These are phyloP conservation scores for Hirtodrosophila trivittata DNA, from an alignment of 2,888 invertebrate species.

Conservation along the genomic window DNA sequence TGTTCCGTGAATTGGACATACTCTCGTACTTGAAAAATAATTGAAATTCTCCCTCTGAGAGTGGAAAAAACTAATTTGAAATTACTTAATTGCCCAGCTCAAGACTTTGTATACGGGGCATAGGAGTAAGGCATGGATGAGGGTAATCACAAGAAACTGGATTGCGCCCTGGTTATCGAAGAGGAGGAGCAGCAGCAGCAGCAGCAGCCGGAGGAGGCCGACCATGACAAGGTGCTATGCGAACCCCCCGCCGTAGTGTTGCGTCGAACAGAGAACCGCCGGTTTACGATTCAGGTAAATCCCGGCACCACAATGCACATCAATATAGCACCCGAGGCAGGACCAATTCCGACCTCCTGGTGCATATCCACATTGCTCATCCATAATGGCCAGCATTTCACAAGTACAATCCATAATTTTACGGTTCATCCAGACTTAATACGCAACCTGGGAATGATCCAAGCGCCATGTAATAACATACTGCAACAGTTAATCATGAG, in stretches of 20 bases:
- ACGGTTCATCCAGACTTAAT: not conserved
- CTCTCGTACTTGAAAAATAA: constrained; percentile 15
- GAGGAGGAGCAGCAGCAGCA: not conserved
- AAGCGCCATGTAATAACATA: not conserved
- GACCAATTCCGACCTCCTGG: constrained; percentile 4
- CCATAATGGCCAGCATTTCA: constrained; percentile 25
- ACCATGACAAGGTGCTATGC: constrained; percentile 5
- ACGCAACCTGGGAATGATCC: not conserved
- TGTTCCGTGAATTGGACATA: not conserved
- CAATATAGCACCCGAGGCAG: constrained; percentile 2
- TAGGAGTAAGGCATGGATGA: constrained; percentile 8
- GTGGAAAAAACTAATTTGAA: constrained; percentile 1
- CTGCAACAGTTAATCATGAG: constrained; percentile 1
- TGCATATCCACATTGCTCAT: constrained; percentile 28
- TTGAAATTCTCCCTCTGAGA: constrained; percentile 5
- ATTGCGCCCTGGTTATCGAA: not conserved
- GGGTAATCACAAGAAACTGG: constrained; percentile 2
- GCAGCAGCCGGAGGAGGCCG: not conserved
- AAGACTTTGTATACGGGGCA: too few relatives aligned
- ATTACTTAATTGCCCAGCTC: not conserved
- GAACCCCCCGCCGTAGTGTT: not conserved
- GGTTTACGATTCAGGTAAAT: constrained; percentile 9
- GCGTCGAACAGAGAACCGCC: not conserved
- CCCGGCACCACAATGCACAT: constrained; percentile 19
- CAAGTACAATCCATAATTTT: constrained; percentile 17